Evolutionary conservation across 2,113 vertebrate species (phyloP).

Genomic region (Garra rufa): DNA sequence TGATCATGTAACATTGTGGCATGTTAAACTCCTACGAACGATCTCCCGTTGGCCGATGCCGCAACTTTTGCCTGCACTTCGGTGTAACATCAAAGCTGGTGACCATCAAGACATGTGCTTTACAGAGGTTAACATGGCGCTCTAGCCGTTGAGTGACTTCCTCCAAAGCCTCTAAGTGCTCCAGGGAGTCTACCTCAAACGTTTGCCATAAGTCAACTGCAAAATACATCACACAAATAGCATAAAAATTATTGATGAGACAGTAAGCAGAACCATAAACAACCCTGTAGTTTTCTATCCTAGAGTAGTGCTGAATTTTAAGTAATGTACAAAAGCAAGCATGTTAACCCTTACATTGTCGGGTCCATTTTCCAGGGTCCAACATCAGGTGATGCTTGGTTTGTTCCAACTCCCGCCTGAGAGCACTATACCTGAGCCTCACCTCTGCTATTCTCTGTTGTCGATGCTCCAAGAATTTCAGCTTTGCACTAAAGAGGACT

Average conservation of each 20-base stretch:
- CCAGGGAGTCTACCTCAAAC: slow-evolving; percentile 89
- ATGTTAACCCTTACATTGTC: slow-evolving; percentile 83
- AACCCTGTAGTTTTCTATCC: slow-evolving; percentile 1
- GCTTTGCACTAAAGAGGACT: slow-evolving; percentile 87
- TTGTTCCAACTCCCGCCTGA: slow-evolving; percentile 88
- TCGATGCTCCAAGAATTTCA: slow-evolving; percentile 87
- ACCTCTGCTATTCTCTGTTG: slow-evolving; percentile 90
- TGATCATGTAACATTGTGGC: not conserved
- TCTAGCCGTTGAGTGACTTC: slow-evolving; percentile 84
- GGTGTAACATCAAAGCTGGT: slow-evolving; percentile 86
- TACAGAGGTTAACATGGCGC: slow-evolving; percentile 87
- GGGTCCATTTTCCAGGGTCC: slow-evolving; percentile 87
- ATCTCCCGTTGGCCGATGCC: slow-evolving; percentile 5
- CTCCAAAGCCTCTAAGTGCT: slow-evolving; percentile 90
- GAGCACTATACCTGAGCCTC: slow-evolving; percentile 83
- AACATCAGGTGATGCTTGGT: slow-evolving; percentile 88
- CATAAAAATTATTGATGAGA: not conserved
- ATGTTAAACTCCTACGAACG: slow-evolving; percentile 44
- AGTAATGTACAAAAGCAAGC: not conserved
- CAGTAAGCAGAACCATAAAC: slow-evolving; percentile 11
- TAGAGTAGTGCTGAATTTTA: not conserved
- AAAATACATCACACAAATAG: slow-evolving; percentile 29
- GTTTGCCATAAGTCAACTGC: slow-evolving; percentile 89
- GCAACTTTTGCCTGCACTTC: slow-evolving; percentile 74
- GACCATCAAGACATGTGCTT: slow-evolving; percentile 92